Conservation (phyloP, 2,113 vertebrate genomes). For the Erythrolamprus reginae region DNA sequence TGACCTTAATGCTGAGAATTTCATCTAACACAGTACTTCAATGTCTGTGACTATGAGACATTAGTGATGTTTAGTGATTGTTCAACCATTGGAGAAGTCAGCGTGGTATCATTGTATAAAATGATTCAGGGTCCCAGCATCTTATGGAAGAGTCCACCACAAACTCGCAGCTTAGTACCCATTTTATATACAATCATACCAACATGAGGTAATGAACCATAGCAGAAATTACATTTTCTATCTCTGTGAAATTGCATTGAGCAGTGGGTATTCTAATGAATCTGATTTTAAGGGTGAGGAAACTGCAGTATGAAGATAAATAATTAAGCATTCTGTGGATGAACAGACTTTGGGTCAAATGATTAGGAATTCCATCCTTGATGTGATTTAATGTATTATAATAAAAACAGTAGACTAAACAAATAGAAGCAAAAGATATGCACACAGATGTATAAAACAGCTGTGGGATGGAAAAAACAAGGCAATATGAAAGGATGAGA, state of each 20-base stretch:
- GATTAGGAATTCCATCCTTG: not conserved
- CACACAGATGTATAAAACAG: not conserved
- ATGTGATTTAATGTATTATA: not conserved
- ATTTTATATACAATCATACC: not conserved
- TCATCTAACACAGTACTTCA: not conserved
- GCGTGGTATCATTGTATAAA: not conserved
- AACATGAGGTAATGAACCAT: not conserved
- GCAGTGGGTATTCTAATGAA: not conserved
- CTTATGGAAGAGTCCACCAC: not conserved
- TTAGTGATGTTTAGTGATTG: not conserved
- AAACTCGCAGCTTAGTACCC: not conserved
- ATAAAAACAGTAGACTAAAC: not conserved
- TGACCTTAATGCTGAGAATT: not conserved
- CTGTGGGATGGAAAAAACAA: not conserved
- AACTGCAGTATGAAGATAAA: not conserved
- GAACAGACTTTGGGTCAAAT: not conserved
- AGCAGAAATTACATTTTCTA: not conserved
- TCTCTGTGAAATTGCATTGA: not conserved
- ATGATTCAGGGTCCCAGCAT: not conserved
- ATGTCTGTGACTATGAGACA: not conserved
- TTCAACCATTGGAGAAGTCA: not conserved
- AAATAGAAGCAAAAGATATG: not conserved
- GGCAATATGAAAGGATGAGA: not conserved
- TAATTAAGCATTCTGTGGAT: not conserved
- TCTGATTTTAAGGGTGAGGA: not conserved